Base-by-base conservation (phyloP, 2,113 vertebrate genomes). In the Corvus cornix region DNA sequence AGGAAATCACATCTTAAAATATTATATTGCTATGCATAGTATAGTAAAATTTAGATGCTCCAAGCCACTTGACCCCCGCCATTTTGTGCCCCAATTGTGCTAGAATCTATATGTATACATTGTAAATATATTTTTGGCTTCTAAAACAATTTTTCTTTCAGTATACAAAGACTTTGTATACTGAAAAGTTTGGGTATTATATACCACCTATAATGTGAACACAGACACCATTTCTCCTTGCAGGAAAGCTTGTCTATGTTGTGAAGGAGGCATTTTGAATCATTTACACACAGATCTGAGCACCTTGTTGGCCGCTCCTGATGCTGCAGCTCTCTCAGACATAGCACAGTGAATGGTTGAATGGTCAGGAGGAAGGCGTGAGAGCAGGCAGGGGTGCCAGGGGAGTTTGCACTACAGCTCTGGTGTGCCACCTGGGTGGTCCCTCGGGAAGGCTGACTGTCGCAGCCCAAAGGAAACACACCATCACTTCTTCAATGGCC, bases 331-430 rank as follows among this genome's bases (percentile, higher is more conserved):
- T 60, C 10, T 73, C 55, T 87, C 48, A 56, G 46, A 26, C 1
- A 0, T 1, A 2, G 11, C 2, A 1, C 1, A 2, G 16, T 26
- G 24, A 33, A 35, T 1, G 3, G 6, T 33, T 26, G 24, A 33
- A 35, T 1, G 3, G 7, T n/a, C 48, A 72, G 26, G 13, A 90
- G 33, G 23, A 70, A 16, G 41, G 28, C 28, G 48, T 46, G n/a
- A 51, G 12, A 85, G 75, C 48, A 46, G 35, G 19, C 24, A 63
- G 22, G 10, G 27, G 2, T 72, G 26, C 9, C 69, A 48, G 35
- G 27, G 39, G 13, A 89, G 16, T 14, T 49, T 62, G 55, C 6
- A 16, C 22, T 37, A 20, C 1, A 10, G 21, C 52, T 90, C 31
- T 75, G 55, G 4, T 21, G 66, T 1, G 7, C 11, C 3, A 6